Base-by-base conservation (phyloP, 2,888 invertebrate species). In the Diplazon laetatorius region DNA sequence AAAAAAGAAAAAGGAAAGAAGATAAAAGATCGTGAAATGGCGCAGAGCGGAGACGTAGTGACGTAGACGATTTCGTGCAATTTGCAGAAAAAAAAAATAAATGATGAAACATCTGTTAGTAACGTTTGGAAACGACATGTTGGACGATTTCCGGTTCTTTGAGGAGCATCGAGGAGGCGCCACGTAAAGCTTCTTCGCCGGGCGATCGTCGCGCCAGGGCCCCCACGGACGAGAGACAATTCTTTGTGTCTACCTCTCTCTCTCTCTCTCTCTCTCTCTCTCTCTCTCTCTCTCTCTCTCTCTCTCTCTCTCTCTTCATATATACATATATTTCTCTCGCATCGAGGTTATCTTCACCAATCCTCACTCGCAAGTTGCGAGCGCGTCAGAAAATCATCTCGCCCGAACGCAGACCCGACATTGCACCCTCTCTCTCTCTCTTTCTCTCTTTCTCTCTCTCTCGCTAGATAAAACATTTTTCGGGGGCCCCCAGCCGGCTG, bases 171-270 rank as follows among this genome's bases (percentile, higher is more conserved):
- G 44, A 65, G 68, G 69, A 65, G 82, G 80, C 82, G 82, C 82
- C 78, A 82, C 78, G 71, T 44, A 48, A 25, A 71, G 57, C 55
- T 63, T 68, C 62, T 55, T 18, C 65, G 60, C 60, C 48, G 68
- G 60, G 48, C 78, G 78, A 82, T 78, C 80, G 80, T 80, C 76
- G 78, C 80, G 80, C 80, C 80, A 44, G 39, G 46, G 30, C 55
- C 62, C 35, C 50, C 57, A 69, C 71, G 62, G 50, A 62, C 70
- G 60, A 42, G 50, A 62, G 60, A 50, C 62, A 62, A 18, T 55
- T 68, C 55, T 55, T 8, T 30, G 16, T 42, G n/a, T 42, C n/a
- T 9, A 20, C 42, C 60, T 50, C 22, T 42, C 42, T 12, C 16
- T 30, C 30, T 30, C 30, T 30, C 30, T 30, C 30, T 30, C 30